Conservation (phyloP, 2,113 vertebrate species). For the Rana temporaria region DNA sequence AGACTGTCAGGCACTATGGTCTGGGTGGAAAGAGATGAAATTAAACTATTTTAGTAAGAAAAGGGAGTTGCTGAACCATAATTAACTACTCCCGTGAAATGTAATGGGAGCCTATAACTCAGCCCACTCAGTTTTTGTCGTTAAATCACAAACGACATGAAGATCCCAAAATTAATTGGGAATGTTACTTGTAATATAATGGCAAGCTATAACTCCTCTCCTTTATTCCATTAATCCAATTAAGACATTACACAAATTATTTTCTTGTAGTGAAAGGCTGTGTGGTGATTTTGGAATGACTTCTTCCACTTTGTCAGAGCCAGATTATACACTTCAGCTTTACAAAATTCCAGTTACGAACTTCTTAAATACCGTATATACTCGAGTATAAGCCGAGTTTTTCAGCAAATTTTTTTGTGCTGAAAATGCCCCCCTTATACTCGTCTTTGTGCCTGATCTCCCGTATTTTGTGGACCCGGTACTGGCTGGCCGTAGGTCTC, state of each 20-base stretch:
- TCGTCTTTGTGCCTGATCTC: no score
- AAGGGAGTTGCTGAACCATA: conserved; percentile 53
- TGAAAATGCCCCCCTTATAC: no score
- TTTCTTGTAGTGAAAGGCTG: conserved; percentile 38
- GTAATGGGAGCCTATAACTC: conserved; percentile 51
- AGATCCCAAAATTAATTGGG: conserved; percentile 54
- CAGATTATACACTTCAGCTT: neutral
- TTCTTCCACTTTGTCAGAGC: conserved; percentile 17
- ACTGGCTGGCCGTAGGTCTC: no score
- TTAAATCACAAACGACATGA: conserved; percentile 46
- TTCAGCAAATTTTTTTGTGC: no score
- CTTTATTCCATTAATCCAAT: conserved; percentile 44
- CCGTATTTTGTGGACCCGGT: no score
- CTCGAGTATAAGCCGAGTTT: no score
- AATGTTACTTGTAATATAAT: conserved; percentile 42
- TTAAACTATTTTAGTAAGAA: conserved; percentile 37
- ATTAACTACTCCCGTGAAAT: conserved; percentile 52
- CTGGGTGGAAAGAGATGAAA: conserved; percentile 39
- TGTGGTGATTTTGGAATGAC: conserved; percentile 25
- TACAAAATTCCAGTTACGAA: neutral
- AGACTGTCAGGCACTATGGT: conserved; percentile 33
- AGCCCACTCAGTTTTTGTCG: conserved; percentile 41
- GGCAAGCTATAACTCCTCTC: conserved; percentile 46
- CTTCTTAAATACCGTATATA: no score
- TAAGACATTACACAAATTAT: conserved; percentile 45